Conservation (phyloP, 2,888 invertebrate genomes). For the Ypsolopha scabrella region DNA sequence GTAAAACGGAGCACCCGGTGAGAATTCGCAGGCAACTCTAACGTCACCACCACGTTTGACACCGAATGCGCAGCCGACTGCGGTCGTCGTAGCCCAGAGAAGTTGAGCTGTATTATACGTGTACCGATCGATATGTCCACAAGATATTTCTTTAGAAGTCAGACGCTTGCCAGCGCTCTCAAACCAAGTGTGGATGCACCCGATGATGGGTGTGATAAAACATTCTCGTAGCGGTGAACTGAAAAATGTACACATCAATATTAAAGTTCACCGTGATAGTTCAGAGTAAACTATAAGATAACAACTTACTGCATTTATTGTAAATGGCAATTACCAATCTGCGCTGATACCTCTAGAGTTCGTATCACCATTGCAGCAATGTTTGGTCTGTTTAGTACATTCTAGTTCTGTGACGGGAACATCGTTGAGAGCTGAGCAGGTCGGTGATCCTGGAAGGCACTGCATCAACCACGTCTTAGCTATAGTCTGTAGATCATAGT, state of each 20-base stretch:
- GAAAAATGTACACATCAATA: conserved; percentile 13
- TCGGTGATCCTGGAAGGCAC: conserved; percentile 50
- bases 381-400: conserved; percentile 42
- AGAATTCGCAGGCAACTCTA: conserved; percentile 50
- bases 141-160: conserved; percentile 33
- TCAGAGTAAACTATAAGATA: not conserved
- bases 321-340: not conserved
- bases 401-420: conserved; percentile 45
- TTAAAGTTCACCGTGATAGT: not conserved
- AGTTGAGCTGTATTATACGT: conserved; percentile 46
- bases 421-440: conserved; percentile 45
- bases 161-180: conserved; percentile 34
- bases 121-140: conserved; percentile 34
- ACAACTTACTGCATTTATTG: not conserved
- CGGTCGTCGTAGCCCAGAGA: conserved; percentile 47
- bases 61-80: conserved; percentile 54
- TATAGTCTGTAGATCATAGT: conserved; percentile 48
- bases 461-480: conserved; percentile 46
- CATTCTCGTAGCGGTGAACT: conserved; percentile 49
- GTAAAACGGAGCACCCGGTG: conserved; percentile 48
- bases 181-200: conserved; percentile 53
- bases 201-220: conserved; percentile 38
- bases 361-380: conserved; percentile 33
- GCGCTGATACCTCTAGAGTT: not conserved
- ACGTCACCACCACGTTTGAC: conserved; percentile 29